These are phyloP conservation scores for Temnopleurus reevesii DNA, from an alignment of 53 echinoderm and acorn worm genomes.

Conservation along the genomic window DNA sequence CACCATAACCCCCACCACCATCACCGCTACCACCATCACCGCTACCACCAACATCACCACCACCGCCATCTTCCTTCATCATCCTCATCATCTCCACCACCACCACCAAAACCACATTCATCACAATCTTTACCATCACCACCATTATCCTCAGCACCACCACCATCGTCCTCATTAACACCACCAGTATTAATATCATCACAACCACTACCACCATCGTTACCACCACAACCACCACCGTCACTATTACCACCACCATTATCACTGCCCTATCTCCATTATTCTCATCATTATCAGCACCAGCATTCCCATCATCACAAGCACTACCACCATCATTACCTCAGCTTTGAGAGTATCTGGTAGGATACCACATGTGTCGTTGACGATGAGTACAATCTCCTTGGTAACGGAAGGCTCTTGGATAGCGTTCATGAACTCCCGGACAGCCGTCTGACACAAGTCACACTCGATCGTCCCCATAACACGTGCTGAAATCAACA, in stretches of 20 bases:
- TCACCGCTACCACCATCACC: too few relatives aligned
- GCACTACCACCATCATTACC: background rate
- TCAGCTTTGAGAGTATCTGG: background rate
- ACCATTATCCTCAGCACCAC: too few relatives aligned
- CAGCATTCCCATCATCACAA: background rate
- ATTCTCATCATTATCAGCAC: background rate
- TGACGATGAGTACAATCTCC: slow-evolving; percentile 29
- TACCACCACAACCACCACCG: too few relatives aligned
- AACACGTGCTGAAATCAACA: background rate
- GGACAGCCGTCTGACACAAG: slow-evolving; percentile 41
- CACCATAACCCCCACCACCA: too few relatives aligned
- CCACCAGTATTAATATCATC: too few relatives aligned
- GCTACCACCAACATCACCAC: too few relatives aligned
- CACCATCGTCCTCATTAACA: too few relatives aligned
- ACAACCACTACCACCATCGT: too few relatives aligned
- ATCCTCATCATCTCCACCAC: too few relatives aligned
- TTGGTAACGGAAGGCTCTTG: slow-evolving; percentile 29
- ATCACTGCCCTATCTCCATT: too few relatives aligned
- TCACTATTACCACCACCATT: too few relatives aligned
- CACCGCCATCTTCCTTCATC: too few relatives aligned
- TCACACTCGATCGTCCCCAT: slow-evolving; percentile 24
- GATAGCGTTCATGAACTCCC: background rate
- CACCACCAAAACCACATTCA: background rate
- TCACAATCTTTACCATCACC: background rate
- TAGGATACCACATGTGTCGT: slow-evolving; percentile 38